phyloP scores from a whole-genome alignment of 2,113 vertebrate species.

The Phycodurus eques region DNA sequence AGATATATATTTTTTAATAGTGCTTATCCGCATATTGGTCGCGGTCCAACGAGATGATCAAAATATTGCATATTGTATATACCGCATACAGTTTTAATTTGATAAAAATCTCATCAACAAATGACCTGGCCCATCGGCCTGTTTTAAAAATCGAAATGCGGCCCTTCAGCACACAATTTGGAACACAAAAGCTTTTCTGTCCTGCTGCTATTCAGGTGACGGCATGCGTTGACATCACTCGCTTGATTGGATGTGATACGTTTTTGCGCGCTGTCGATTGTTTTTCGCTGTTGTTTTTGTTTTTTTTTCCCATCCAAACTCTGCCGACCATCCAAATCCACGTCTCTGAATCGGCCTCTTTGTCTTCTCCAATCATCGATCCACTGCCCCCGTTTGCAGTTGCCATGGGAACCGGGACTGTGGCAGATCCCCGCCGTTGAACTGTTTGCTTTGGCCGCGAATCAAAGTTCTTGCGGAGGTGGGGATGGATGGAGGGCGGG shows the following conservation, averaged over 20 bases:
- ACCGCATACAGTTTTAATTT: too few species aligned
- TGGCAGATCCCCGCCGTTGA: conserved; percentile 50
- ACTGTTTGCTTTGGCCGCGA: conserved; percentile 78
- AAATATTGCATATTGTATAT: too few species aligned
- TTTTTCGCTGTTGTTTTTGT: conserved; percentile 18
- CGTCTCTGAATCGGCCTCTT: conserved; percentile 78
- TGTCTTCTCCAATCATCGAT: conserved; percentile 74
- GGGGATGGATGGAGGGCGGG: conserved; percentile 33
- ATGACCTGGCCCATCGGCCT: too few species aligned
- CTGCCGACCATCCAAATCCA: conserved; percentile 44
- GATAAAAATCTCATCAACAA: too few species aligned
- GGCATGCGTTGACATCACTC: conserved; percentile 72
- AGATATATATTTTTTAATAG: too few species aligned
- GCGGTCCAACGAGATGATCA: too few species aligned
- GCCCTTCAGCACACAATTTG: conserved; percentile 1
- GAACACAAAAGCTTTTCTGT: conserved; percentile 34
- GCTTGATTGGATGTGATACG: conserved; percentile 68
- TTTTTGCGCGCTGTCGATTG: conserved; percentile 40
- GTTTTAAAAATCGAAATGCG: too few species aligned
- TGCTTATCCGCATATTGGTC: too few species aligned
- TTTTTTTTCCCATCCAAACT: not conserved
- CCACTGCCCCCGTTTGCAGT: conserved; percentile 57
- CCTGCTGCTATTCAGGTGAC: conserved; percentile 59
- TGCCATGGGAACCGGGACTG: conserved; percentile 65
- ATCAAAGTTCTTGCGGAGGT: conserved; percentile 70